Conservation (phyloP, 2,797 vertebrate species). For the Gephyroberyx darwinii region DNA sequence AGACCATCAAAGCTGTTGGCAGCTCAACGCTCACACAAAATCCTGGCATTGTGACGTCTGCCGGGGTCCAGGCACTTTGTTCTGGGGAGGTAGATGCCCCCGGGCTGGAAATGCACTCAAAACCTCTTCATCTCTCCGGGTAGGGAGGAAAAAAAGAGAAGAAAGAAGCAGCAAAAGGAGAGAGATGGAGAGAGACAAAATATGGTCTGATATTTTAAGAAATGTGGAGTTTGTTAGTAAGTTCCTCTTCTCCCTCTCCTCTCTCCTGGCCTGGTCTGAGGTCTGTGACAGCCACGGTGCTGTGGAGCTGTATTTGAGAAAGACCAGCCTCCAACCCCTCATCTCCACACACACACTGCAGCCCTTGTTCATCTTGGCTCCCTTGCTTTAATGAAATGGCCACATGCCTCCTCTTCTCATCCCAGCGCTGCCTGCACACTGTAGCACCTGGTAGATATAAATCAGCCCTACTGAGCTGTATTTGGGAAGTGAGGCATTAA, state of each 20-base stretch:
- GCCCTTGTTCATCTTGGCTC: slow-evolving; percentile 71
- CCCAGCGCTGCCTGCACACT: slow-evolving; percentile 69
- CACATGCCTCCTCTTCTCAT: slow-evolving; percentile 76
- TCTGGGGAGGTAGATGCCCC: slow-evolving; percentile 30
- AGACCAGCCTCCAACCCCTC: slow-evolving; percentile 71
- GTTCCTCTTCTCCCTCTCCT: slow-evolving; percentile 55
- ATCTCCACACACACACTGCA: slow-evolving; percentile 67
- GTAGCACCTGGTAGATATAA: slow-evolving; percentile 88
- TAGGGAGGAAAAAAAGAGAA: background rate
- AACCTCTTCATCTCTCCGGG: background rate
- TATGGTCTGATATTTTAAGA: slow-evolving; percentile 64
- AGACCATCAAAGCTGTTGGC: slow-evolving; percentile 59
- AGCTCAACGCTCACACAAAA: slow-evolving; percentile 52
- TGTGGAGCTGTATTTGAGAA: slow-evolving; percentile 72
- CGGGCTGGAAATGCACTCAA: slow-evolving; percentile 25
- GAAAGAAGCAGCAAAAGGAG: slow-evolving; percentile 30
- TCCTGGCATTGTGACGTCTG: slow-evolving; percentile 54
- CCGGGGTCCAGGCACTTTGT: slow-evolving; percentile 44
- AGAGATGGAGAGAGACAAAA: slow-evolving; percentile 40
- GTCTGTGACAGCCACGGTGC: slow-evolving; percentile 70
- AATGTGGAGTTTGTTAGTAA: slow-evolving; percentile 61
- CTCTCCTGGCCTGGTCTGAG: slow-evolving; percentile 48
- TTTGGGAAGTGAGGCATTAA: slow-evolving; percentile 88
- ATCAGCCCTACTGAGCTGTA: slow-evolving; percentile 82
- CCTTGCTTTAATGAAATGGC: slow-evolving; percentile 77